Evolutionary conservation across 1,140 invertebrate genomes (phyloP), one percentile per base, ranked within the genome.

Genomic region (Nasonia longicornis): DNA sequence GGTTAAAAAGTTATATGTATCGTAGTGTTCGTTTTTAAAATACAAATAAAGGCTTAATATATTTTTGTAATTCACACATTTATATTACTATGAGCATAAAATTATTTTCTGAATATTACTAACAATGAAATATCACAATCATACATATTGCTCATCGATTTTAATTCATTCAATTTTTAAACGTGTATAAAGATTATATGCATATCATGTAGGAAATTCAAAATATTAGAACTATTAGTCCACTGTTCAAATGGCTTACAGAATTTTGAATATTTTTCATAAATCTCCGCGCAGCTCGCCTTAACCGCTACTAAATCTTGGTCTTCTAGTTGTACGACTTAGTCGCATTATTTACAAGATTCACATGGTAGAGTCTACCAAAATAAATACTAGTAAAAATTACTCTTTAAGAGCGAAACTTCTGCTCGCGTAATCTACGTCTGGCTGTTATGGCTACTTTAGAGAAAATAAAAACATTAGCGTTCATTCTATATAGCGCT

Each of bases 281-380:
- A 77, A 75, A 77, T 80, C 38, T 83, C 82, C 72, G 38, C n/a
- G 45, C 70, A 82, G 76, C 70, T 82, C 76, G 22, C 29, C 42
- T 64, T 73, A 77, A 35, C 4, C 20, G 48, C 58, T 82, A 78
- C 38, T 82, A 82, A 74, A 38, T 74, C 20, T 48, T 78, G 75
- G 76, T 82, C 75, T 82, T 82, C 70, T 82, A 82, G 63, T 82
- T 82, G 38, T 78, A 82, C 45, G 69, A 66, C 48, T 70, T 81
- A 81, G 64, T 81, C 73, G 66, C 29, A 64, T 81, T 52, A 80
- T 66, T 73, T 73, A 29, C 42, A 42, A 76, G 48, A 71, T 70
- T 80, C 16, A 76, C 35, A 14, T 71, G 16, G 11, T 75, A 80
- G 72, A 70, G 66, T 8, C 16, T 80, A 67, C 31, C 16, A 26